Evolutionary conservation across 2,888 invertebrate genomes (phyloP).

Genomic region (Ypsolopha scabrella): DNA sequence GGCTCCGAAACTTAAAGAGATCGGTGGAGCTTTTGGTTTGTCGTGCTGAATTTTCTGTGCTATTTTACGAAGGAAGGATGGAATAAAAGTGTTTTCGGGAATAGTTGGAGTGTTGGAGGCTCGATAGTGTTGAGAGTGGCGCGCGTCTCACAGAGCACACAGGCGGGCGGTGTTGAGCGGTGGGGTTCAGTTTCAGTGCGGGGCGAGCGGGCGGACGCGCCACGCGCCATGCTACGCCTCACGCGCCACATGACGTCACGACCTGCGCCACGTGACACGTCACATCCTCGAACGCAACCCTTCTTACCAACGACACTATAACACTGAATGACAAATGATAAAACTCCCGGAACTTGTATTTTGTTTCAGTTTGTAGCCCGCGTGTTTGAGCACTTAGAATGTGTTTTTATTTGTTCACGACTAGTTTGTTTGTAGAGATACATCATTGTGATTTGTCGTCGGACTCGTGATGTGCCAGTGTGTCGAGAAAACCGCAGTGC

Average conservation of each 20-base stretch:
- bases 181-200: conserved; percentile 24
- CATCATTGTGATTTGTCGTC: conserved; percentile 5
- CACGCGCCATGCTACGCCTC: conserved; percentile 14
- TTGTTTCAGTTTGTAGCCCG: too few species aligned
- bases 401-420: too few species aligned
- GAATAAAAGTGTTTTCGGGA: neutral
- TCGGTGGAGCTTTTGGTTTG: neutral
- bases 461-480: neutral
- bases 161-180: neutral
- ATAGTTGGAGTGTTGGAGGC: conserved; percentile 1
- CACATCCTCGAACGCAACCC: neutral
- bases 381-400: too few species aligned
- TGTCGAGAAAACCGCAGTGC: conserved; percentile 1
- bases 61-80: neutral
- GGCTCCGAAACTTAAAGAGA: neutral
- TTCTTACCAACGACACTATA: too few species aligned
- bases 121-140: conserved; percentile 16
- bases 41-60: neutral
- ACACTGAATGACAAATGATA: too few species aligned
- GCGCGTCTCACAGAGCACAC: conserved; percentile 11
- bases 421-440: conserved; percentile 3
- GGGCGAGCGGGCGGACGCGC: conserved; percentile 21
- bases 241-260: conserved; percentile 1
- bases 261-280: conserved; percentile 13
- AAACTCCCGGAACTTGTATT: too few species aligned